Base-by-base conservation (phyloP, 1,140 invertebrate species). In the Drosophila miranda region DNA sequence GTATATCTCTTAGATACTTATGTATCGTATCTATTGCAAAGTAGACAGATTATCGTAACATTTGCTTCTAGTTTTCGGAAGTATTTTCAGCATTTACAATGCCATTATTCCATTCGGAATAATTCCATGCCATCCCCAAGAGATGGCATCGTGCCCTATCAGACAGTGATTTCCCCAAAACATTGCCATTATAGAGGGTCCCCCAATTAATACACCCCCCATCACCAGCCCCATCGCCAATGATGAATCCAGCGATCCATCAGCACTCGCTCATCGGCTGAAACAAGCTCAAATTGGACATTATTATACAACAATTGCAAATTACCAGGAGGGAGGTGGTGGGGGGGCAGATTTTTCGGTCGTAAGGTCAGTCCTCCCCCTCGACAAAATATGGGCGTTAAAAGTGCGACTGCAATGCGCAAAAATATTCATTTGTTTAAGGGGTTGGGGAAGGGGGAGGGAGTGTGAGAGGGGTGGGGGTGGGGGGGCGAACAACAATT, bases 361-460 rank as follows among this genome's bases (percentile, higher is more conserved):
- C 43, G 34, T 69, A 69, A 69, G 69, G 57, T 72, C 58, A 72
- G 68, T 43, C 38, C 41, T 34, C 26, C 49, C 50, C 55, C 38
- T 26, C 19, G 8, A 50, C 11, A 26, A 16, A 11, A 61, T 52
- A 38, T 58, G 57, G 75, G 75, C 75, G 75, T 61, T 21, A 49
- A 72, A 66, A 81, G 63, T 77, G 57, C 80, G 64, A 82, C 75
- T 84, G 81, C 80, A 86, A 61, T 86, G 63, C 72, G 72, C 80
- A 75, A 74, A 74, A 83, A 84, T 83, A 68, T 83, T 44, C 54
- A 81, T 77, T 77, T 54, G 75, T 83, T 83, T 74, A 11, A 23
- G 5, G 23, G 21, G 21, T 3, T 23, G 21, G 21, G 21, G 23
- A 0, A 23, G 23, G 23, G 3, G 23, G 23, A 5, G 23, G 5